Evolutionary conservation across 2,888 invertebrate species (phyloP).

Genomic region (Anthoptus insignis): DNA sequence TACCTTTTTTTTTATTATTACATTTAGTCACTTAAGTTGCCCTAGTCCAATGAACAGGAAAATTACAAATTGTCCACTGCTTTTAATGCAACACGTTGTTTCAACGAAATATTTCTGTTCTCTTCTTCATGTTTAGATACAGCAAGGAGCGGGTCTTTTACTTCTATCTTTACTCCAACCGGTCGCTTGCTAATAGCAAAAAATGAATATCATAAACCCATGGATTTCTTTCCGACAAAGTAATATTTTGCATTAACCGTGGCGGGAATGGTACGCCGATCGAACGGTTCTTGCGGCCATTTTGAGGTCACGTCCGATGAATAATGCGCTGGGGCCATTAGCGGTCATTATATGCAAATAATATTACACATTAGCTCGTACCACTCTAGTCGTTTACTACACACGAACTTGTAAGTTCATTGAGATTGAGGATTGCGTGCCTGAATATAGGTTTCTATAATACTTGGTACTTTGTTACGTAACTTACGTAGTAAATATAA

Average conservation of each 20-base stretch:
- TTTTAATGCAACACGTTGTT: too few species aligned
- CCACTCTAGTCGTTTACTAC: constrained; percentile 50
- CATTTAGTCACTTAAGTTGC: too few species aligned
- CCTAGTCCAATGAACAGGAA: too few species aligned
- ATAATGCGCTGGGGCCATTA: constrained; percentile 78
- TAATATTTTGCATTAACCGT: constrained; percentile 42
- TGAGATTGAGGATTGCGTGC: constrained; percentile 22
- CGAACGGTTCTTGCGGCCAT: constrained; percentile 73
- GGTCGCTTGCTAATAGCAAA: too few species aligned
- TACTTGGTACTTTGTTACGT: neutral
- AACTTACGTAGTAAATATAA: too few species aligned
- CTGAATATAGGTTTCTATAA: constrained; percentile 7
- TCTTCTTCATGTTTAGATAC: too few species aligned
- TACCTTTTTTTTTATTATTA: too few species aligned
- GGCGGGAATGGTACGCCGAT: constrained; percentile 56
- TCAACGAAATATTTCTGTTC: too few species aligned
- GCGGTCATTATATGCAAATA: constrained; percentile 86
- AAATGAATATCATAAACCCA: neutral
- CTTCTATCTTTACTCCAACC: too few species aligned
- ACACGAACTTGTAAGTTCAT: constrained; percentile 36
- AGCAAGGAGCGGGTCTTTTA: too few species aligned
- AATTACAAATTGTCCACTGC: too few species aligned
- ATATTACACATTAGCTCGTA: constrained; percentile 68
- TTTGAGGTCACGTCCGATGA: constrained; percentile 80
- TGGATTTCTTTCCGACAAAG: constrained; percentile 19